These are phyloP conservation scores for Tenthredo distinguenda DNA, from an alignment of 2,888 invertebrate genomes.

Conservation along the genomic window DNA sequence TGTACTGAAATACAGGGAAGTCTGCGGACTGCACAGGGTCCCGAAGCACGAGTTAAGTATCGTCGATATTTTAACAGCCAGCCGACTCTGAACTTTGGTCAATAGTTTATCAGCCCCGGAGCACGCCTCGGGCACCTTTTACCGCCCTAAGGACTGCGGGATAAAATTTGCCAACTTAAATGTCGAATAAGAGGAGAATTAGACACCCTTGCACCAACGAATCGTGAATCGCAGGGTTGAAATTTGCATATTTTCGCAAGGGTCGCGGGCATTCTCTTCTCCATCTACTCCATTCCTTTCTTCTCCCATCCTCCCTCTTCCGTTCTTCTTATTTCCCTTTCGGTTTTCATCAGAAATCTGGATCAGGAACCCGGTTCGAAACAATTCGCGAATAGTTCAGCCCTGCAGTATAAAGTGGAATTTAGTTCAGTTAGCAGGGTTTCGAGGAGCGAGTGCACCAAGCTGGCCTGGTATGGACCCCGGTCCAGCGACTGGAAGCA, in stretches of 20 bases:
- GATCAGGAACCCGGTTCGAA: background rate
- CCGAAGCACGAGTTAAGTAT: constrained; percentile 1
- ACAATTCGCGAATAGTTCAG: background rate
- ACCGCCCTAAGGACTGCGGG: constrained; percentile 16
- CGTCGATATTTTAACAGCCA: background rate
- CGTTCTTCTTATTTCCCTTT: background rate
- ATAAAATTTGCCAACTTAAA: constrained; percentile 46
- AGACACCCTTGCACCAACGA: background rate
- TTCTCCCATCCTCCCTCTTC: background rate
- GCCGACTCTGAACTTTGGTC: background rate
- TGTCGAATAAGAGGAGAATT: constrained; percentile 21
- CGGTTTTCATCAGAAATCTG: background rate
- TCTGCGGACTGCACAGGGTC: background rate
- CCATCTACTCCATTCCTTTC: background rate
- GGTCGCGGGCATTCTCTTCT: background rate
- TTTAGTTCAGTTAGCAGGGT: constrained; percentile 37
- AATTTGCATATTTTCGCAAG: constrained; percentile 20
- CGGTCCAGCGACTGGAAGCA: background rate
- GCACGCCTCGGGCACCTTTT: background rate
- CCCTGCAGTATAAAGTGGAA: constrained; percentile 9
- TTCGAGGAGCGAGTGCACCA: constrained; percentile 31
- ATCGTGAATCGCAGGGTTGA: background rate
- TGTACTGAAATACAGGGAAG: constrained; percentile 34
- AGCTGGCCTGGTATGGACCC: background rate
- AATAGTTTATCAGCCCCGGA: background rate